These are phyloP conservation scores for Acropternis orthonyx DNA, from an alignment of 2,797 vertebrate species.

Conservation along the genomic window DNA sequence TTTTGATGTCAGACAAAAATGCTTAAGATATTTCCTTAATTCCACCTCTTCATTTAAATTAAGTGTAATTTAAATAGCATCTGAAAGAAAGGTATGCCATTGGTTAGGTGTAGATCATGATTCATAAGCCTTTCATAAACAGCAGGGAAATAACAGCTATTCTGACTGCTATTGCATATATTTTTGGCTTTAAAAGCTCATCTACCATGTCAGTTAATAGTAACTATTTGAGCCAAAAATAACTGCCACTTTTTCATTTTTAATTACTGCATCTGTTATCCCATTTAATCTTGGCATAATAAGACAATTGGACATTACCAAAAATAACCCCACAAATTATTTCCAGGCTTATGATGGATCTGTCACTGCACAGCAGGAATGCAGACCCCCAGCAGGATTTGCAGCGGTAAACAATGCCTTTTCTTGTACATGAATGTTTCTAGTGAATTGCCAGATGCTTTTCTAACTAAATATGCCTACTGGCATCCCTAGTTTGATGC, in stretches of 20 bases:
- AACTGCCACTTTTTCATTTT: slow-evolving; percentile 70
- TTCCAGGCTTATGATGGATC: slow-evolving; percentile 15
- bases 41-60: slow-evolving; percentile 17
- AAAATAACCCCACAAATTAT: slow-evolving; percentile 35
- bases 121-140: slow-evolving; percentile 71
- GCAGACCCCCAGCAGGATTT: neutral
- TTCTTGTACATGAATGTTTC: neutral
- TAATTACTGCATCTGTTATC: slow-evolving; percentile 74
- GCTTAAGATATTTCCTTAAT: neutral
- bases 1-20: neutral
- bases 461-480: neutral
- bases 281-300: slow-evolving; percentile 59
- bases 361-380: neutral
- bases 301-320: slow-evolving; percentile 53
- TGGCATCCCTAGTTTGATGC: neutral
- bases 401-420: neutral
- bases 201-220: slow-evolving; percentile 34
- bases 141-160: slow-evolving; percentile 69
- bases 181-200: slow-evolving; percentile 43
- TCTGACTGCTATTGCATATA: slow-evolving; percentile 12
- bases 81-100: slow-evolving; percentile 65
- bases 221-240: slow-evolving; percentile 67
- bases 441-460: neutral
- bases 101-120: slow-evolving; percentile 56
- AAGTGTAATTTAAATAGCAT: slow-evolving; percentile 56